Base-by-base conservation (phyloP, 2,888 invertebrate genomes). In the Zonitis immaculata region DNA sequence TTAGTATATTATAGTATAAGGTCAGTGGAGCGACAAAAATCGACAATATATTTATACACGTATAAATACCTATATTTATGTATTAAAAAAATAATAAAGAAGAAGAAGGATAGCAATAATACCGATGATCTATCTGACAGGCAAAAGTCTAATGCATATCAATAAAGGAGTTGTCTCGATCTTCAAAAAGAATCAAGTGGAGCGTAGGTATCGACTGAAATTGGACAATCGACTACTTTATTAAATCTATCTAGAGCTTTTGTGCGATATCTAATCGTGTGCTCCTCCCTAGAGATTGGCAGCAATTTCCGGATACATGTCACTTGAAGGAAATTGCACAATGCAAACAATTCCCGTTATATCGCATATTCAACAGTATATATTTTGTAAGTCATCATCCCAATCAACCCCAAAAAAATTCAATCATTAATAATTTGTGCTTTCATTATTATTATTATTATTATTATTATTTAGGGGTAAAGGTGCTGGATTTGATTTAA, bases 241-340 rank as follows among this genome's bases (percentile, higher is more conserved):
- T 75, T 75, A 74, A 75, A 75, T 74, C 72, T 71, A 68, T 66
- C 68, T 68, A 67, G 65, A 64, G 68, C 71, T 73, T 73, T 74
- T 74, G 73, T 74, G 67, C 66, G 72, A 73, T 72, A 73, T 74
- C 73, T 73, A 74, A 73, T 73, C 72, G 73, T 64, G 66, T 65
- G 66, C 61, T 65, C 67, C 70, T 70, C 72, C 73, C 72, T 62
- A 62, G 71, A 72, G 74, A 75, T 74, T 75, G 76, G 74, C 76
- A 74, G 75, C 76, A 76, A 76, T 76, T 76, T 76, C 76, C 76
- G 73, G 73, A 71, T 72, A 74, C 75, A 75, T 70, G 75, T 76
- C 75, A 75, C 69, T 68, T 66, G 63, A 66, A 72, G 74, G 73
- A 73, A 74, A 74, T 75, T 74, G 73, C 71, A 69, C 73, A 72